A percentile compares a stretch with the other conserved stretches of the same genome.
Evolutionary conservation across 1,140 invertebrate genomes (phyloP).

Genomic region (Trichomalopsis sarcophagae): DNA sequence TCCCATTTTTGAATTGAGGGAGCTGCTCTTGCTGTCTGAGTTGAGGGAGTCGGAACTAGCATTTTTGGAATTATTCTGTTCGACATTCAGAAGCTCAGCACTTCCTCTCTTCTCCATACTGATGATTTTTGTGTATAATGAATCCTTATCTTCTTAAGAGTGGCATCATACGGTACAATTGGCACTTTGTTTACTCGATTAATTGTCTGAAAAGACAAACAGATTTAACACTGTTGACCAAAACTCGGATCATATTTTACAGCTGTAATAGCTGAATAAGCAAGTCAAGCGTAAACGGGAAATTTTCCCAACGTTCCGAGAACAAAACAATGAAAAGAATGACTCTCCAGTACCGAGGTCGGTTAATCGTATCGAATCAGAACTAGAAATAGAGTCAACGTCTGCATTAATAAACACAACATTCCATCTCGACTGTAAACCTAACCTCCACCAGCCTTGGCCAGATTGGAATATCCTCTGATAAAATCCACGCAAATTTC

Average conservation of each 20-base stretch:
- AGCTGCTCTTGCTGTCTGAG: conserved; percentile 89
- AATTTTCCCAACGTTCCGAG: not conserved
- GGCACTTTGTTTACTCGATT: not conserved
- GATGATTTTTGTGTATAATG: not conserved
- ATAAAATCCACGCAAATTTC: not conserved
- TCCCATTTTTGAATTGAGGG: conserved; percentile 86
- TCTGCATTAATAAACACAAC: conserved; percentile 6
- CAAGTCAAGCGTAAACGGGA: not conserved
- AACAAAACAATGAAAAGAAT: not conserved
- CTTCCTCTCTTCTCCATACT: conserved; percentile 75
- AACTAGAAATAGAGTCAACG: not conserved
- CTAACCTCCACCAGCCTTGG: not conserved
- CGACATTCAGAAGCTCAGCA: conserved; percentile 74
- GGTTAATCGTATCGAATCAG: not conserved
- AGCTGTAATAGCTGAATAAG: not conserved
- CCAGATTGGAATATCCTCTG: not conserved
- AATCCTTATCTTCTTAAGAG: conserved; percentile 33
- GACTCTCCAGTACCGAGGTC: no score
- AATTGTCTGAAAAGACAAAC: not conserved
- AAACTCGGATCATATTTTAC: not conserved
- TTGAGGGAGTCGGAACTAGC: conserved; percentile 86
- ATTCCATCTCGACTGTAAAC: not conserved
- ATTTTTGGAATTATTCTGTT: conserved; percentile 78
- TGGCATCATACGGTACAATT: conserved; percentile 34
- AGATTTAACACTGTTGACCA: not conserved